Evolutionary conservation across 2,797 vertebrate species (phyloP).

Genomic region (Acanthurus tractus): DNA sequence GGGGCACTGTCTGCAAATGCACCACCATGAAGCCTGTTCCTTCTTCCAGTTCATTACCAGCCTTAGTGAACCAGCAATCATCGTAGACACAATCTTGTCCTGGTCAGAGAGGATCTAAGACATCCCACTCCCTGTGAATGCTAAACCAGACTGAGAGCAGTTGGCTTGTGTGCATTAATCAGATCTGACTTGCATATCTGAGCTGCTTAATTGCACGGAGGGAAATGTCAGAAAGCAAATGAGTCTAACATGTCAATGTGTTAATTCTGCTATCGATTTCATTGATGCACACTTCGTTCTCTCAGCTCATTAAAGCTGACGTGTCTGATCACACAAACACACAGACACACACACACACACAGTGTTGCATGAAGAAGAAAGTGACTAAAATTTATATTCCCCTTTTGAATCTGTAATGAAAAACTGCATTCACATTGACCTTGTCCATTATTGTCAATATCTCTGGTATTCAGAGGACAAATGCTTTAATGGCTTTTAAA

Average conservation of each 20-base stretch:
- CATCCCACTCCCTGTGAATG: conserved; percentile 22
- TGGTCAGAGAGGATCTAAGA: conserved; percentile 12
- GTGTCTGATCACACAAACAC: conserved; percentile 55
- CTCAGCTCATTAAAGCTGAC: conserved; percentile 79
- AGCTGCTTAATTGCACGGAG: conserved; percentile 79
- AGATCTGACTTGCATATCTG: conserved; percentile 80
- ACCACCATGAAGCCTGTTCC: too few species aligned
- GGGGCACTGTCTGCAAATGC: too few species aligned
- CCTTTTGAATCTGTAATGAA: conserved; percentile 2
- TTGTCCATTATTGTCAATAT: not conserved
- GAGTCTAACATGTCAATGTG: conserved; percentile 80
- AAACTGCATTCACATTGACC: not conserved
- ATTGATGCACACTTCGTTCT: conserved; percentile 73
- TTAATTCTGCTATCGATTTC: conserved; percentile 84
- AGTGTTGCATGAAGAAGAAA: not conserved
- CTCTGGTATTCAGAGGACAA: not conserved
- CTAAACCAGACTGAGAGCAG: conserved; percentile 38
- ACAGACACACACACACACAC: conserved; percentile 14
- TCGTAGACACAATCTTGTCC: not conserved
- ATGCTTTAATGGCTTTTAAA: not conserved
- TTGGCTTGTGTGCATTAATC: conserved; percentile 70
- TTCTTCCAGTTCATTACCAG: not conserved
- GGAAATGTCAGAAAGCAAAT: conserved; percentile 85
- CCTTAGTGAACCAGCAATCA: conserved; percentile 5
- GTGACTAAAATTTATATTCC: not conserved